A percentile compares a stretch with the other conserved stretches of the same genome.
Conservation (phyloP, 2,113 vertebrate species). For the Lipotes vexillifer region DNA sequence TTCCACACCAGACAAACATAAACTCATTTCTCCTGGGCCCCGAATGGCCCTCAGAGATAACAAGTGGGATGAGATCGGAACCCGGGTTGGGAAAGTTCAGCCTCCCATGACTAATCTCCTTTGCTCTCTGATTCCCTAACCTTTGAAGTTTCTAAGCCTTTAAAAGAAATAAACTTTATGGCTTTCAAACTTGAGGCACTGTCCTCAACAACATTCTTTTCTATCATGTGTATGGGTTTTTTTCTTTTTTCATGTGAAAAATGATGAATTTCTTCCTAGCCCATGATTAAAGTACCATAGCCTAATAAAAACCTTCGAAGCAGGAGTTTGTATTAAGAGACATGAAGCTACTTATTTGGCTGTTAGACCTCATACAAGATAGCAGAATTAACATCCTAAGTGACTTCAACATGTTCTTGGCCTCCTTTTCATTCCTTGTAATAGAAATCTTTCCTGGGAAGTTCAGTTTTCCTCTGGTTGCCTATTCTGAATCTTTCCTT, state of each 20-base stretch:
- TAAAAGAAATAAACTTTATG: neutral
- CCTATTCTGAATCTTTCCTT: neutral
- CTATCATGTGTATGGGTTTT: neutral
- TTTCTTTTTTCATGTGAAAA: constrained; percentile 1
- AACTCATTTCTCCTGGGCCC: neutral
- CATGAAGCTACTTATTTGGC: neutral
- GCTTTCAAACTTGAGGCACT: neutral
- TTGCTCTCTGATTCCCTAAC: neutral
- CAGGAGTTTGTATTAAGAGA: constrained; percentile 21
- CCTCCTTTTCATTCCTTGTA: neutral
- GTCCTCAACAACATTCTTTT: neutral
- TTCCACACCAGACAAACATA: neutral
- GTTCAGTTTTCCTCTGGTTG: neutral
- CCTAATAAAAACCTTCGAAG: neutral
- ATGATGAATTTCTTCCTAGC: neutral
- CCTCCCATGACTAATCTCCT: neutral
- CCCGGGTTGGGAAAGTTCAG: neutral
- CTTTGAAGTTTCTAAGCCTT: constrained; percentile 15
- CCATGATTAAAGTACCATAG: neutral
- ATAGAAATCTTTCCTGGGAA: neutral
- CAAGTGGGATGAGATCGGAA: neutral
- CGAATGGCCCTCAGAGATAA: neutral
- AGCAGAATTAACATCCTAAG: neutral
- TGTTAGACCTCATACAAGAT: neutral
- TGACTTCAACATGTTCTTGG: neutral